Conservation (phyloP, 2,888 invertebrate genomes). For the Lochmaea capreae region DNA sequence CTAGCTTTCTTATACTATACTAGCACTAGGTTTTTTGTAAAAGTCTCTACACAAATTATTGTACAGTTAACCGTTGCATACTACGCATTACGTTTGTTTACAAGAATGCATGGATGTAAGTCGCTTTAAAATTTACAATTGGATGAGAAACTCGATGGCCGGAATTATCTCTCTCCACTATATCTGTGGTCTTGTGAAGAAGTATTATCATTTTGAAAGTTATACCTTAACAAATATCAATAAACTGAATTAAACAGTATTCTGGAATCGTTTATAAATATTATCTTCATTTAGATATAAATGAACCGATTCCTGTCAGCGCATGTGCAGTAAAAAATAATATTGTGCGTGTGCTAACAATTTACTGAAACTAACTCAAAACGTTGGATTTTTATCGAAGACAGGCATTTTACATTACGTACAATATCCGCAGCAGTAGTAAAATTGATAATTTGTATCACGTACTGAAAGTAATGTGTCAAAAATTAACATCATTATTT, state of each 20-base stretch:
- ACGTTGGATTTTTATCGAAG: too few relatives aligned
- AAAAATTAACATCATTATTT: constrained; percentile 4
- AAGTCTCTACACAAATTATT: too few relatives aligned
- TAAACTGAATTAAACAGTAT: background rate
- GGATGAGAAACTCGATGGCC: too few relatives aligned
- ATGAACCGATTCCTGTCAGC: background rate
- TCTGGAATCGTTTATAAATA: background rate
- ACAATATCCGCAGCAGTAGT: background rate
- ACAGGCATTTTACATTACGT: background rate
- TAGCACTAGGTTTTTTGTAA: too few relatives aligned
- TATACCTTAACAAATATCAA: background rate
- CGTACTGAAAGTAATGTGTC: constrained; percentile 1
- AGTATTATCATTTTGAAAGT: background rate
- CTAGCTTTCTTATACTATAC: too few relatives aligned
- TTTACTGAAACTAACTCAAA: too few relatives aligned
- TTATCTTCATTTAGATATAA: background rate
- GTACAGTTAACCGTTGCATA: too few relatives aligned
- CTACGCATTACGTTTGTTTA: too few relatives aligned
- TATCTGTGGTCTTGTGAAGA: background rate
- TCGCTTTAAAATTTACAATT: too few relatives aligned
- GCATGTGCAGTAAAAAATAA: background rate
- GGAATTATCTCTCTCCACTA: too few relatives aligned
- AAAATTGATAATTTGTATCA: background rate
- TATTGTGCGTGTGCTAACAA: too few relatives aligned
- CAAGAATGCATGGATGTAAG: too few relatives aligned